Conservation (phyloP, 2,888 invertebrate species). For the Iphiclides podalirius region DNA sequence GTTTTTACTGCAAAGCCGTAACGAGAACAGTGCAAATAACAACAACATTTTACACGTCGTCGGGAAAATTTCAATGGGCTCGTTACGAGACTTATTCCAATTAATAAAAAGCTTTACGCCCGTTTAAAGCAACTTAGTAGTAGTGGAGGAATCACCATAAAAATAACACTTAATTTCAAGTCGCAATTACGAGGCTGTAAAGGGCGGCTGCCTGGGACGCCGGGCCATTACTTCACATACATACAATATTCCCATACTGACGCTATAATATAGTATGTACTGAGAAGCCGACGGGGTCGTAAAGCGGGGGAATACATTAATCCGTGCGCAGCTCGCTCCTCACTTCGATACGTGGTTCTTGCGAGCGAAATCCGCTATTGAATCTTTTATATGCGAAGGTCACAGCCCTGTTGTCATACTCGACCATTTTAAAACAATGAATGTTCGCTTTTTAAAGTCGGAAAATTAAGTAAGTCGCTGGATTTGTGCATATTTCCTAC, state of each 20-base stretch:
- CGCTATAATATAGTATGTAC: constrained; percentile 46
- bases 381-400: too few species aligned
- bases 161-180: constrained; percentile 79
- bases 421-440: too few species aligned
- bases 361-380: too few species aligned
- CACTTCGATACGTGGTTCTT: too few species aligned
- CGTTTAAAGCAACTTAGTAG: constrained; percentile 77
- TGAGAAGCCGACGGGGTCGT: constrained; percentile 56
- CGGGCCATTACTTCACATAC: constrained; percentile 66
- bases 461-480: too few species aligned
- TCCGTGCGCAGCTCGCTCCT: background rate
- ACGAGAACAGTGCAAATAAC: background rate
- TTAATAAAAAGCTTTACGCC: constrained; percentile 75
- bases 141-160: constrained; percentile 78
- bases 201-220: constrained; percentile 68
- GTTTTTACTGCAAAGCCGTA: too few species aligned
- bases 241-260: constrained; percentile 55
- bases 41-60: constrained; percentile 11
- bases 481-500: too few species aligned
- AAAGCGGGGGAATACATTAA: constrained; percentile 47
- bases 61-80: constrained; percentile 12
- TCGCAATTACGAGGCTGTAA: constrained; percentile 75
- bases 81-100: constrained; percentile 54
- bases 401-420: too few species aligned
- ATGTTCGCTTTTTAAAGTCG: too few species aligned